phyloP scores from a whole-genome alignment of 2,888 invertebrate genomes.

The Drosophila gaucha region DNA sequence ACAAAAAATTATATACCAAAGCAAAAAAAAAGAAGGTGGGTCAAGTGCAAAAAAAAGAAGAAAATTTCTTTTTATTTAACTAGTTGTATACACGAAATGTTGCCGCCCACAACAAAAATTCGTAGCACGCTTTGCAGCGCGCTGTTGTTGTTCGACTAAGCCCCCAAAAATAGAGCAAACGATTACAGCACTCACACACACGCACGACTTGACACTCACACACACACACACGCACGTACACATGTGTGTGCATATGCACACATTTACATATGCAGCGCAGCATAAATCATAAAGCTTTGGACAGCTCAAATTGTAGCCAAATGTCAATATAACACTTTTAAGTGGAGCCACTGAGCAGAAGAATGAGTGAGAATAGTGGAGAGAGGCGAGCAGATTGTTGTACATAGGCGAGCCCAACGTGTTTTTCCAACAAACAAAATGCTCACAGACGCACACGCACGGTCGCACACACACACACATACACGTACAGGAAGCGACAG shows the following conservation, averaged over 20 bases:
- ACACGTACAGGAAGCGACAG: slow-evolving; percentile 69
- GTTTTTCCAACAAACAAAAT: slow-evolving; percentile 55
- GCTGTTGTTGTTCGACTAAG: slow-evolving; percentile 28
- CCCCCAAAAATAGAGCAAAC: slow-evolving; percentile 60
- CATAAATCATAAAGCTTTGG: slow-evolving; percentile 71
- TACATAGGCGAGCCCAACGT: slow-evolving; percentile 58
- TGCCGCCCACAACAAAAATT: slow-evolving; percentile 39
- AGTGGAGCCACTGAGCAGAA: slow-evolving; percentile 21
- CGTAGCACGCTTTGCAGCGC: slow-evolving; percentile 69
- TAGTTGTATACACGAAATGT: slow-evolving; percentile 72
- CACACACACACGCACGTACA: neutral
- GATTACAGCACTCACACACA: slow-evolving; percentile 49
- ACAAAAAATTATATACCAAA: slow-evolving; percentile 4
- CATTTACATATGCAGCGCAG: slow-evolving; percentile 50
- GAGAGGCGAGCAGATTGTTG: neutral
- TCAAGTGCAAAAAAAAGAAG: slow-evolving; percentile 81
- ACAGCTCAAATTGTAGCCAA: slow-evolving; percentile 65
- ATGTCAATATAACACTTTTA: slow-evolving; percentile 77
- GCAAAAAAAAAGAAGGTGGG: slow-evolving; percentile 80
- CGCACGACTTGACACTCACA: too few species aligned
- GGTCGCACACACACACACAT: slow-evolving; percentile 11
- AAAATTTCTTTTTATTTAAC: slow-evolving; percentile 58
- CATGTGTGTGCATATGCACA: slow-evolving; percentile 14
- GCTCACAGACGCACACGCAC: slow-evolving; percentile 24
- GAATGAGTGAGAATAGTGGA: neutral